These are phyloP conservation scores for Gibbula magus DNA, from an alignment of 2,888 invertebrate species.

Conservation along the genomic window DNA sequence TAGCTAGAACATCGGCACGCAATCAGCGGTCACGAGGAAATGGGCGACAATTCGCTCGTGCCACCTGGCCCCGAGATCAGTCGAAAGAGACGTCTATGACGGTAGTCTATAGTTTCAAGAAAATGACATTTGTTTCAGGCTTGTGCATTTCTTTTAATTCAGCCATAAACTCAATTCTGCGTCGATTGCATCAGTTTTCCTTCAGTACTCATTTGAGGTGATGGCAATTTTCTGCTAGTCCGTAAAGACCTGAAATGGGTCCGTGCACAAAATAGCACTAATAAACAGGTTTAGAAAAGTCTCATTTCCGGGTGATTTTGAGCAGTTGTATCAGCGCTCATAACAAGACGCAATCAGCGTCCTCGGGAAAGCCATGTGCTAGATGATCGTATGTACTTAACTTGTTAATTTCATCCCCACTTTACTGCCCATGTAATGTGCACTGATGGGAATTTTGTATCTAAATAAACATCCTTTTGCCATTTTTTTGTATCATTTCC, in stretches of 20 bases:
- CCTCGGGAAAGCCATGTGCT: constrained; percentile 3
- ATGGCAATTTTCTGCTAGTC: constrained; percentile 15
- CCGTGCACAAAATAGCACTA: constrained; percentile 13
- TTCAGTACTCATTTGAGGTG: constrained; percentile 4
- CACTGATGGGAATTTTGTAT: constrained; percentile 8
- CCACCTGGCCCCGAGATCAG: neutral
- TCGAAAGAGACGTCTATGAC: neutral
- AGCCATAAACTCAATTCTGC: constrained; percentile 3
- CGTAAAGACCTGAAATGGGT: constrained; percentile 5
- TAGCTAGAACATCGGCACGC: neutral
- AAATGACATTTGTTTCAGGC: constrained; percentile 11
- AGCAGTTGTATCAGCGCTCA: constrained; percentile 11
- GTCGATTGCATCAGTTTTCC: constrained; percentile 10
- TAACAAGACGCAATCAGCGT: constrained; percentile 11
- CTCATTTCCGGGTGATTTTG: constrained; percentile 7
- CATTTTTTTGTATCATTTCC: constrained; percentile 11
- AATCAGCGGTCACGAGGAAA: neutral
- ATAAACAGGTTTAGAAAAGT: constrained; percentile 15
- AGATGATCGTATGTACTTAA: constrained; percentile 7
- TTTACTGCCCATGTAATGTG: constrained; percentile 13
- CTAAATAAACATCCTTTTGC: constrained; percentile 13
- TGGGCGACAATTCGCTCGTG: neutral
- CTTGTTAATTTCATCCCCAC: constrained; percentile 11
- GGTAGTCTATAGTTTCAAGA: neutral
- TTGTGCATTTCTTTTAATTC: constrained; percentile 13